Evolutionary conservation across 2,113 vertebrate species (phyloP).

Genomic region (Plectropomus leopardus): DNA sequence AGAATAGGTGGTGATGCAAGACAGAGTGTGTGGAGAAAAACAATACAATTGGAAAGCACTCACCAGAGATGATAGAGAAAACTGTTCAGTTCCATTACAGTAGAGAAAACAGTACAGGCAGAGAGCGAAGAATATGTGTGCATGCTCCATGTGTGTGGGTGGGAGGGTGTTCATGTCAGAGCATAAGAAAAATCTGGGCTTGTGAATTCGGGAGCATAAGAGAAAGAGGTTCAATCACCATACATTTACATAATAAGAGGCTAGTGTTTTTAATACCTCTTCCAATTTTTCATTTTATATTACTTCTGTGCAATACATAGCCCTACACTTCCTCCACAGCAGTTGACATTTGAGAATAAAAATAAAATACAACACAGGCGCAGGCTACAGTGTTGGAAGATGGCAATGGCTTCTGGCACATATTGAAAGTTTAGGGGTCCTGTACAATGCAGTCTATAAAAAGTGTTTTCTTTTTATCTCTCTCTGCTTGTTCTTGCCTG

Average conservation of each 20-base stretch:
- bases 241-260: constrained; percentile 77
- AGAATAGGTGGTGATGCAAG: neutral
- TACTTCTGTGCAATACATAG: constrained; percentile 36
- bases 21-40: neutral
- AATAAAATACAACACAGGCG: constrained; percentile 55
- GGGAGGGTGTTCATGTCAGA: constrained; percentile 30
- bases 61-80: constrained; percentile 13
- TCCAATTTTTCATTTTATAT: constrained; percentile 53
- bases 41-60: constrained; percentile 27
- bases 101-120: neutral
- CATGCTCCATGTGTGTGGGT: neutral
- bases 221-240: constrained; percentile 67
- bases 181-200: constrained; percentile 29
- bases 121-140: constrained; percentile 2
- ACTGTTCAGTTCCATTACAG: constrained; percentile 21
- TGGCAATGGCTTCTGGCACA: constrained; percentile 70
- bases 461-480: constrained; percentile 70
- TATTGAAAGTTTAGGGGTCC: constrained; percentile 68
- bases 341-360: constrained; percentile 70
- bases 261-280: constrained; percentile 50
- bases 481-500: constrained; percentile 63
- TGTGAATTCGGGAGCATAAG: constrained; percentile 46
- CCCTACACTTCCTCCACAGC: constrained; percentile 42
- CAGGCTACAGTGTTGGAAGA: constrained; percentile 45
- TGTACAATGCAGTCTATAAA: constrained; percentile 64